These are phyloP conservation scores for Silurus meridionalis DNA, from an alignment of 2,113 vertebrate genomes.

Conservation along the genomic window DNA sequence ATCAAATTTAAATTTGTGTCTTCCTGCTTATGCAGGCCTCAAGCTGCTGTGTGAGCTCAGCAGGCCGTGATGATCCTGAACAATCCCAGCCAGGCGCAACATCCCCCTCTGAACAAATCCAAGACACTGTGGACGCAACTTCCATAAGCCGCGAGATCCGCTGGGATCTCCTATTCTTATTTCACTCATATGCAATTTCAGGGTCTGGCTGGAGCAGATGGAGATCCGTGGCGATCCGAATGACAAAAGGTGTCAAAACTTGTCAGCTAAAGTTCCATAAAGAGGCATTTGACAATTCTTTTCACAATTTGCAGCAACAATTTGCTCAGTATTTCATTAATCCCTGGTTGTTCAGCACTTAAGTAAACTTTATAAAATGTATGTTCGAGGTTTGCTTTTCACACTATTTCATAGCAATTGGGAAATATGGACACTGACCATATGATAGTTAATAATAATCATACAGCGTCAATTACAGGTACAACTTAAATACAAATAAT, in stretches of 20 bases:
- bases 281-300: too few relatives aligned
- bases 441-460: neutral
- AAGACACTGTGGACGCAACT: slow-evolving; percentile 67
- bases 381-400: neutral
- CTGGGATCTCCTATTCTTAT: slow-evolving; percentile 54
- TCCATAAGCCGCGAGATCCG: slow-evolving; percentile 58
- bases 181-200: slow-evolving; percentile 24
- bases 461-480: neutral
- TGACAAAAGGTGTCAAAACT: too few relatives aligned
- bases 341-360: too few relatives aligned
- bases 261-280: too few relatives aligned
- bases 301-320: neutral
- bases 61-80: slow-evolving; percentile 69
- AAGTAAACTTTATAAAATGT: neutral
- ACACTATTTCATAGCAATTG: neutral
- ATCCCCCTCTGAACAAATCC: slow-evolving; percentile 68
- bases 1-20: slow-evolving; percentile 65
- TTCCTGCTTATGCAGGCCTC: slow-evolving; percentile 57
- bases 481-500: neutral
- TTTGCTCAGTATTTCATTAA: neutral
- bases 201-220: slow-evolving; percentile 17
- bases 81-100: slow-evolving; percentile 64
- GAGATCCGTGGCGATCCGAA: neutral
- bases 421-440: neutral
- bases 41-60: slow-evolving; percentile 67